Base-by-base conservation (phyloP, 2,797 vertebrate genomes). In the Oreochromis mossambicus region DNA sequence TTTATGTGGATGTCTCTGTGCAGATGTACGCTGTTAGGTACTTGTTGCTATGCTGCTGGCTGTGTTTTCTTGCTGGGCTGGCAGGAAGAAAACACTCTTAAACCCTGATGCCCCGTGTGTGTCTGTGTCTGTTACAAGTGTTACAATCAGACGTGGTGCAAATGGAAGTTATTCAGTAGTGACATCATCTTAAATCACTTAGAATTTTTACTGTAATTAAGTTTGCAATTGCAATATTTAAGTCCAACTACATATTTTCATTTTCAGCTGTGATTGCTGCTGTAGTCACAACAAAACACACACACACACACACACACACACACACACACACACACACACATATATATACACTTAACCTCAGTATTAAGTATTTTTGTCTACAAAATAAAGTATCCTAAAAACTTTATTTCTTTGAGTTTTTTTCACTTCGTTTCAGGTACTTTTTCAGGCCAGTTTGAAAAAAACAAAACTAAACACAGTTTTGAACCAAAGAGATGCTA, bases 371-470 rank as follows among this genome's bases (percentile, higher is more conserved):
- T 24, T 43, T 52, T 24, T 68, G n/a, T 24, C 63, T 0, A 43
- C 8, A 41, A 15, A 6, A 68, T 24, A 5, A 68, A 68, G 8
- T 41, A 0, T 36, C 32, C 9, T 61, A 36, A 61, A 61, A 36
- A 10, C 17, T 63, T n/a, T 0, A 41, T 0, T 38, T 38, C 34
- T 21, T 38, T 38, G 19, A 38, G 0, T 36, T 66, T 66, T 26
- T 38, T n/a, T 58, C 0, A 0, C 5, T 38, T 3, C 61, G 6
- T 68, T 58, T 2, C 29, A 3, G 15, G 3, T 4, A 3, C n/a
- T 24, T 68, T 68, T 56, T 29, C 14, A 56, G n/a, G 2, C n/a
- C 63, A 68, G 38, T 43, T 68, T 43, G 12, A 9, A 58, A 54
- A 11, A 14, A 26, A 26, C 26, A 4, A 48, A 52, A 54, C 5